These are phyloP conservation scores for Pipa parva DNA, from an alignment of 2,113 vertebrate species.

Conservation along the genomic window DNA sequence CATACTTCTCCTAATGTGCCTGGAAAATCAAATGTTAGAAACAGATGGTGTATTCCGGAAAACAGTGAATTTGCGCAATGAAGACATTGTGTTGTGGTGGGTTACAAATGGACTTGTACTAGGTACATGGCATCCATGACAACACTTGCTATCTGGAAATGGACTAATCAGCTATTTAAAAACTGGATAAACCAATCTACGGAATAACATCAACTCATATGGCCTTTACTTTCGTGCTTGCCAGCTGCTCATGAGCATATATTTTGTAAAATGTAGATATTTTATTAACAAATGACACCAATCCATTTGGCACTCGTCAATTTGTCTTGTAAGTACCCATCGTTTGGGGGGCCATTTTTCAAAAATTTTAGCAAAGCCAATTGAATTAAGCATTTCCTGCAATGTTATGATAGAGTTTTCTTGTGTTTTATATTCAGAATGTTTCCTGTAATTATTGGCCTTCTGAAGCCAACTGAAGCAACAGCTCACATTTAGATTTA, in stretches of 20 bases:
- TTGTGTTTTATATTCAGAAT: slow-evolving; percentile 66
- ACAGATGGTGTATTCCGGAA: slow-evolving; percentile 23
- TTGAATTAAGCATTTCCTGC: slow-evolving; percentile 75
- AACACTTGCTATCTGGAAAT: slow-evolving; percentile 52
- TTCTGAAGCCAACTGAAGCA: slow-evolving; percentile 61
- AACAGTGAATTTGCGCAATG: slow-evolving; percentile 4
- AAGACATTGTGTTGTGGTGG: slow-evolving; percentile 26
- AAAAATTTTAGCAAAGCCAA: slow-evolving; percentile 62
- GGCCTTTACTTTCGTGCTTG: slow-evolving; percentile 53
- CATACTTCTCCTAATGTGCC: slow-evolving; percentile 25
- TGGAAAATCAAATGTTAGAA: slow-evolving; percentile 40
- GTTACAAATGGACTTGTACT: slow-evolving; percentile 40
- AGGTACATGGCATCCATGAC: slow-evolving; percentile 40
- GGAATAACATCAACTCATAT: slow-evolving; percentile 50
- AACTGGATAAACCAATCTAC: slow-evolving; percentile 56
- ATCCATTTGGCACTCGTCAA: slow-evolving; percentile 64
- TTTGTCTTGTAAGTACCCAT: slow-evolving; percentile 69
- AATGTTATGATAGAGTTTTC: slow-evolving; percentile 59
- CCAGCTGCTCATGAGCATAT: slow-evolving; percentile 59
- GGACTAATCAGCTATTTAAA: slow-evolving; percentile 54
- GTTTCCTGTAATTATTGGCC: slow-evolving; percentile 71
- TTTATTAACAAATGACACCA: slow-evolving; percentile 58
- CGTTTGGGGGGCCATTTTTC: slow-evolving; percentile 64
- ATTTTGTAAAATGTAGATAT: slow-evolving; percentile 60
- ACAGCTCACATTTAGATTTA: slow-evolving; percentile 58